Evolutionary conservation across 2,113 vertebrate species (phyloP).

Genomic region (Kryptolebias marmoratus): DNA sequence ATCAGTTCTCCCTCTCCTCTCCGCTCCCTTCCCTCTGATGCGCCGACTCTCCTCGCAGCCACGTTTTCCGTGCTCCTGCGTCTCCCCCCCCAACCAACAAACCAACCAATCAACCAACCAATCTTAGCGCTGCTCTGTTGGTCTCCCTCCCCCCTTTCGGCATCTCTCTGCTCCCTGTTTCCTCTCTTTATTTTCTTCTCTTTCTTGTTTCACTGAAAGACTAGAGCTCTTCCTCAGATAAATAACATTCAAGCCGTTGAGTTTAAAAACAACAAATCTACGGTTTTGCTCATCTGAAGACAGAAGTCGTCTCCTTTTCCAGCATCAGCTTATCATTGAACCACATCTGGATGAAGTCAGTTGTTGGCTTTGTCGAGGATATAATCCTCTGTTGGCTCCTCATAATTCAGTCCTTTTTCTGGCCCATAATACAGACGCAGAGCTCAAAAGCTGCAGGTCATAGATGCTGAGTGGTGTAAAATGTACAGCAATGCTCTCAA

Average conservation of each 20-base stretch:
- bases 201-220: conserved; percentile 14
- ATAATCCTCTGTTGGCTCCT: neutral
- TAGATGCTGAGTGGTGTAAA: too few species aligned
- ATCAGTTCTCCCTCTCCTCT: conserved; percentile 52
- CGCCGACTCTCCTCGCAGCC: conserved; percentile 49
- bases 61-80: conserved; percentile 43
- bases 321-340: neutral
- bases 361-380: neutral
- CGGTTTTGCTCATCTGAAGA: too few species aligned
- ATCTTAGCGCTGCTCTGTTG: conserved; percentile 29
- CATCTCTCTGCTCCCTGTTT: conserved; percentile 23
- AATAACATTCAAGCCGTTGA: conserved; percentile 2
- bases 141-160: conserved; percentile 38
- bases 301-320: neutral
- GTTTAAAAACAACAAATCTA: too few species aligned
- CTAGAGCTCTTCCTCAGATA: neutral
- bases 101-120: conserved; percentile 11
- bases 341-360: neutral
- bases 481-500: too few species aligned
- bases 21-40: conserved; percentile 38
- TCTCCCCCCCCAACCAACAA: conserved; percentile 40
- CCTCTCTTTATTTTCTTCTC: neutral
- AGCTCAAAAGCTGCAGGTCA: neutral
- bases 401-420: neutral
- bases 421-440: neutral